These are phyloP conservation scores for Melanostoma mellinum DNA, from an alignment of 2,888 invertebrate genomes.

Conservation along the genomic window DNA sequence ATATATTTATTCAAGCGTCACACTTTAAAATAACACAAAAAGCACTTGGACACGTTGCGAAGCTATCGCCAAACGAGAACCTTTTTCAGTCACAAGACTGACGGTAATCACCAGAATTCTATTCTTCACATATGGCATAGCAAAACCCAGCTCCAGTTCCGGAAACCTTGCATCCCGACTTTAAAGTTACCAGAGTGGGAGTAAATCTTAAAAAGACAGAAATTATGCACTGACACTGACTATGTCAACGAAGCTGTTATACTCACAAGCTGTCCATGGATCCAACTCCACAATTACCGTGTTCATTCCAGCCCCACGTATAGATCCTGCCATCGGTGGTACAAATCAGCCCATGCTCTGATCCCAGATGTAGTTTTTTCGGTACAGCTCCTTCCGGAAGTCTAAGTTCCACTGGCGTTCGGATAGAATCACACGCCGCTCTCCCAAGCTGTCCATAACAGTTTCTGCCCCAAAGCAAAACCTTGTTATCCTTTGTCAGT, in stretches of 20 bases:
- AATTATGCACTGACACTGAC: neutral
- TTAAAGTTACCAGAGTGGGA: slow-evolving; percentile 77
- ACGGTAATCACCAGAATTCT: neutral
- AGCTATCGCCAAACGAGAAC: neutral
- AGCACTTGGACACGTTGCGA: slow-evolving; percentile 1
- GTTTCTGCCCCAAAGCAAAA: slow-evolving; percentile 92
- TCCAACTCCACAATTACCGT: slow-evolving; percentile 91
- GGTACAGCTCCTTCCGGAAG: slow-evolving; percentile 75
- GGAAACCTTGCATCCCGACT: slow-evolving; percentile 76
- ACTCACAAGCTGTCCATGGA: slow-evolving; percentile 80
- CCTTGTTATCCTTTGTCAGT: slow-evolving; percentile 84
- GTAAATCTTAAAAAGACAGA: slow-evolving; percentile 74
- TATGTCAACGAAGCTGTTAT: neutral
- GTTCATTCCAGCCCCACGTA: slow-evolving; percentile 96
- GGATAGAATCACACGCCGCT: slow-evolving; percentile 78
- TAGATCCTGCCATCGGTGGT: slow-evolving; percentile 86
- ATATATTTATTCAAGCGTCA: slow-evolving; percentile 28
- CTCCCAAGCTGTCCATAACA: slow-evolving; percentile 90
- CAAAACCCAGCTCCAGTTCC: slow-evolving; percentile 81
- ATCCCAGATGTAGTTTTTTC: slow-evolving; percentile 84
- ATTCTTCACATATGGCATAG: slow-evolving; percentile 77
- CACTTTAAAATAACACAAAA: slow-evolving; percentile 16
- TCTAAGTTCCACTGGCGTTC: slow-evolving; percentile 77
- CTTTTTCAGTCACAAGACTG: slow-evolving; percentile 18
- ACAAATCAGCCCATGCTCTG: slow-evolving; percentile 90